Percentiles rank a stretch among this genome's conserved stretches.
Evolutionary conservation across 2,797 vertebrate species (phyloP).

Genomic region (Eulemur albifrons): DNA sequence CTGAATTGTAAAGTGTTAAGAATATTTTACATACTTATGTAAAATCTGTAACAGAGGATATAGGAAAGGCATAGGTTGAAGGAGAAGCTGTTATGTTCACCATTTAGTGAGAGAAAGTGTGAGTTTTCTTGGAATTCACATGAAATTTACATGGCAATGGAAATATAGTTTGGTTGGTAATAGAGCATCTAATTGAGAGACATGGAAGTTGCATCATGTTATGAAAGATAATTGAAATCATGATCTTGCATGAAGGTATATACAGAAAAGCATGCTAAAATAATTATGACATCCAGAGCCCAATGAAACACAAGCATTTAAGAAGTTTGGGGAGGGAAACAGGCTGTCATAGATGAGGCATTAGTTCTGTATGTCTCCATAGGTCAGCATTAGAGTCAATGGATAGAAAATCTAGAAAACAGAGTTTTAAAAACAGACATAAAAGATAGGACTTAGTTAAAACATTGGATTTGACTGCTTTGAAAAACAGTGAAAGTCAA

Average conservation of each 20-base stretch:
- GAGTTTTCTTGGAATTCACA: neutral
- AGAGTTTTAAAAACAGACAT: neutral
- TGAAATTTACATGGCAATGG: neutral
- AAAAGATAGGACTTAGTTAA: neutral
- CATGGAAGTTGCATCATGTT: neutral
- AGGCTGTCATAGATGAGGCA: neutral
- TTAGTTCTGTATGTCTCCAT: neutral
- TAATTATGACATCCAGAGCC: neutral
- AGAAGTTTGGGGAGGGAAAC: neutral
- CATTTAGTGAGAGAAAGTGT: neutral
- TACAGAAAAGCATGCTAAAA: neutral
- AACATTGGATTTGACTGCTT: neutral
- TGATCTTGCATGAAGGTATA: neutral
- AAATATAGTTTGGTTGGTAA: neutral
- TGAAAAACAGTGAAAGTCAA: neutral
- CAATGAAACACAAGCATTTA: neutral
- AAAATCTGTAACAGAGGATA: neutral
- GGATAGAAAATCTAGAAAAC: neutral
- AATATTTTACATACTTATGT: neutral
- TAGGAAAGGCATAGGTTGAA: neutral
- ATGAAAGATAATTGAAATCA: neutral
- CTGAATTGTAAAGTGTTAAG: neutral
- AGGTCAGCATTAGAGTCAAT: neutral
- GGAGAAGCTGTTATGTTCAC: neutral
- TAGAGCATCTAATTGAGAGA: neutral